phyloP scores from a whole-genome alignment of 2,113 vertebrate species.

The Microcebus ravelobensis region DNA sequence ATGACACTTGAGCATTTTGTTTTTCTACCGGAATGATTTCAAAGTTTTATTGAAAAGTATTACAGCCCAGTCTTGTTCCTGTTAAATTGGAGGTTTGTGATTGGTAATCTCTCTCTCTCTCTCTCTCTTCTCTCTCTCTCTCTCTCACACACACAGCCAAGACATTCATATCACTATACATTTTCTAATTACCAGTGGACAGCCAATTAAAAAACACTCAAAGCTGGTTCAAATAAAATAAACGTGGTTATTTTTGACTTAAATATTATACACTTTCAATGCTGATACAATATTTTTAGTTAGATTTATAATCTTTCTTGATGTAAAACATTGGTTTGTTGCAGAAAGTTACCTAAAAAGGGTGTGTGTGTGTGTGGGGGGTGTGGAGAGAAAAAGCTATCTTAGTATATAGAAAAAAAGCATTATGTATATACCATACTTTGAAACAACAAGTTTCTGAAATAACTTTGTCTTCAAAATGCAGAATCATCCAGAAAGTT shows the following conservation, averaged over 20 bases:
- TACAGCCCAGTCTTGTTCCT: neutral
- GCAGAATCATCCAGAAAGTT: constrained; percentile 60
- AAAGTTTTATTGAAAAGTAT: constrained; percentile 58
- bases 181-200: neutral
- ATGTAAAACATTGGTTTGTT: neutral
- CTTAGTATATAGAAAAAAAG: neutral
- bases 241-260: neutral
- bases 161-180: neutral
- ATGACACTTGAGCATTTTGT: neutral
- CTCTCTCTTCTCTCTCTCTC: neutral
- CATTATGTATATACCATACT: neutral
- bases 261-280: neutral
- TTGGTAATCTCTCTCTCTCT: neutral
- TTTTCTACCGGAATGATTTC: constrained; percentile 7
- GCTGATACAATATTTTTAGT: neutral
- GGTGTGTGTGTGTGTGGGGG: no score
- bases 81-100: neutral
- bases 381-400: neutral
- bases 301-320: neutral
- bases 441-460: constrained; percentile 56
- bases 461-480: constrained; percentile 65
- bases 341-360: neutral
- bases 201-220: neutral
- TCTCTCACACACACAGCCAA: neutral
- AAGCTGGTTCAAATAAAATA: constrained; percentile 27